A percentile compares a stretch with the other conserved stretches of the same genome.
Conservation (phyloP, 2,888 invertebrate species). For the Syritta pipiens region DNA sequence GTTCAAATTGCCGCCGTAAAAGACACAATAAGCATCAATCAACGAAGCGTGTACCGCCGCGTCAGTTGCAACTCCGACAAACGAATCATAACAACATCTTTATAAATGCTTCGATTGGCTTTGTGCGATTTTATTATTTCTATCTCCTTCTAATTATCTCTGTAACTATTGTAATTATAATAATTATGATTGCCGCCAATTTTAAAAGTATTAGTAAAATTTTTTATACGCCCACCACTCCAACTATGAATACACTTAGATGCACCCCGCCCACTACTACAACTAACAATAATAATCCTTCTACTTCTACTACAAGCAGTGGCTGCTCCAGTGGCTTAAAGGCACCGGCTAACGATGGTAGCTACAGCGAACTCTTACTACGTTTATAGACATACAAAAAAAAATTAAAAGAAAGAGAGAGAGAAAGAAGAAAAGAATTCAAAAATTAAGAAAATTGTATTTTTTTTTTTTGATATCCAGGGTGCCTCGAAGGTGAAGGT, state of each 20-base stretch:
- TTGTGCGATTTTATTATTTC: conserved; percentile 67
- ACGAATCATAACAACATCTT: conserved; percentile 38
- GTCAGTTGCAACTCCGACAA: conserved; percentile 12
- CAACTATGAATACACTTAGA: conserved; percentile 62
- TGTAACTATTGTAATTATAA: conserved; percentile 67
- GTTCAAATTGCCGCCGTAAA: conserved; percentile 43
- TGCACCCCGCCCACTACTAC: conserved; percentile 60
- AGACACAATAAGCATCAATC: conserved; percentile 34
- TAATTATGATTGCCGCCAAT: conserved; percentile 68
- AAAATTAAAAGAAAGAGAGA: conserved; percentile 20
- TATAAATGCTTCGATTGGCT: conserved; percentile 63
- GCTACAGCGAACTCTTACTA: conserved; percentile 64
- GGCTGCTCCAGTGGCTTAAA: conserved; percentile 40
- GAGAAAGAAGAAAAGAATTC: conserved; percentile 32
- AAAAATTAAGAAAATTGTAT: conserved; percentile 31
- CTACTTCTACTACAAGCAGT: conserved; percentile 35
- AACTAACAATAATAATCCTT: conserved; percentile 28
- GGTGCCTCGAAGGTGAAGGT: conserved; percentile 55
- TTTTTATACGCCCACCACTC: conserved; percentile 68
- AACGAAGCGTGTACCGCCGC: conserved; percentile 10
- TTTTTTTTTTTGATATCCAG: conserved; percentile 46
- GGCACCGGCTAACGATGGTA: conserved; percentile 52
- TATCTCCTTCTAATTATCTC: conserved; percentile 62
- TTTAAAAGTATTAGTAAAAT: conserved; percentile 64
- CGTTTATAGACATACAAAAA: conserved; percentile 53